Evolutionary conservation across 1,140 invertebrate genomes (phyloP).

Genomic region (Euwallacea similis): DNA sequence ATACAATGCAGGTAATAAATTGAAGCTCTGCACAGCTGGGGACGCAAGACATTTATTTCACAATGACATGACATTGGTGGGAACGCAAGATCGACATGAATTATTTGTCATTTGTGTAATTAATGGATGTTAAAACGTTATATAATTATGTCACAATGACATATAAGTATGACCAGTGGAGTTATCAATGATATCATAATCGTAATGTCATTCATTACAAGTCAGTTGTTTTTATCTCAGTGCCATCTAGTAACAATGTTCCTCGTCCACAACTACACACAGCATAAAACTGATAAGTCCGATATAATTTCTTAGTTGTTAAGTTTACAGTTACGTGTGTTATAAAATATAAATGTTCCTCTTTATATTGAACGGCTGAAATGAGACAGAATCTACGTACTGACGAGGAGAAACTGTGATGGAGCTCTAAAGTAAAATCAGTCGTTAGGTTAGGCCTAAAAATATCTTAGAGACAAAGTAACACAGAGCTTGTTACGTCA

Average conservation of each 20-base stretch:
- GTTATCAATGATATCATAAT: too few relatives aligned
- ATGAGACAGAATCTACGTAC: too few relatives aligned
- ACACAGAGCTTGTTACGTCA: neutral
- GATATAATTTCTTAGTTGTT: neutral
- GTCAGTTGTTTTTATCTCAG: too few relatives aligned
- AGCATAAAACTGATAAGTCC: neutral
- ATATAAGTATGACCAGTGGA: too few relatives aligned
- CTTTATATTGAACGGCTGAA: neutral
- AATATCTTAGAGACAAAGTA: neutral
- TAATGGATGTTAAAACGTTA: too few relatives aligned
- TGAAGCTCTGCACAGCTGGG: neutral
- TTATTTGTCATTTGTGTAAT: too few relatives aligned
- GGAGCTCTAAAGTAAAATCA: slow-evolving; percentile 7
- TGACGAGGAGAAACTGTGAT: too few relatives aligned
- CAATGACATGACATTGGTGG: neutral
- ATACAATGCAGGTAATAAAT: slow-evolving; percentile 1
- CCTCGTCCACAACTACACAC: too few relatives aligned
- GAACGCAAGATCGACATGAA: too few relatives aligned
- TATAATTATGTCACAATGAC: too few relatives aligned
- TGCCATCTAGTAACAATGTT: too few relatives aligned
- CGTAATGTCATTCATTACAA: too few relatives aligned
- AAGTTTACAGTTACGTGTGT: neutral
- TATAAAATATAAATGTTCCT: neutral
- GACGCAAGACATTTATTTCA: neutral
- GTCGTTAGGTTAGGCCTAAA: slow-evolving; percentile 6